phyloP scores from a whole-genome alignment of 2,113 vertebrate species.

The Notiomystis cincta region DNA sequence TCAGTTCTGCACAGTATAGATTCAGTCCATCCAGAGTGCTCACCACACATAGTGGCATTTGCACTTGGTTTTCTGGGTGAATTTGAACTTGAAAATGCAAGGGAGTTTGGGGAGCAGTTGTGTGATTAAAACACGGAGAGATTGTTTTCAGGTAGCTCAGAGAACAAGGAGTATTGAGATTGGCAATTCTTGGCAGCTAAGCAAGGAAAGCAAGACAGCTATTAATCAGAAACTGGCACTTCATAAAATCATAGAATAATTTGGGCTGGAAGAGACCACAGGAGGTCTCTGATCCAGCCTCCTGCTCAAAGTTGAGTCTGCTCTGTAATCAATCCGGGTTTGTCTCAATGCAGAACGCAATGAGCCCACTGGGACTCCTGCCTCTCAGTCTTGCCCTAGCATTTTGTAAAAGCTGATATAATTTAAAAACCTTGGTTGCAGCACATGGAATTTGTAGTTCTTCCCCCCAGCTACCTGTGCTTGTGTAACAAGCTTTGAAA shows the following conservation, averaged over 20 bases:
- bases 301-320: background rate
- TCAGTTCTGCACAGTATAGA: background rate
- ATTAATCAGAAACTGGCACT: constrained; percentile 7
- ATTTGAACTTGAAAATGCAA: background rate
- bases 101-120: background rate
- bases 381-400: background rate
- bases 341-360: background rate
- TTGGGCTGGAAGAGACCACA: background rate
- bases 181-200: background rate
- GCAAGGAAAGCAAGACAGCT: background rate
- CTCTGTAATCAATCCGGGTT: background rate
- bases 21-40: background rate
- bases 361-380: background rate
- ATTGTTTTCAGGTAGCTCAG: background rate
- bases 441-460: background rate
- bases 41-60: background rate
- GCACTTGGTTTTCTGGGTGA: background rate
- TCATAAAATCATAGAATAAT: background rate
- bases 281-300: background rate
- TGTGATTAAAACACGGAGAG: background rate
- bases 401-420: background rate
- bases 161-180: background rate
- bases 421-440: background rate
- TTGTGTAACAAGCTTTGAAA: background rate
- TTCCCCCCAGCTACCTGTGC: background rate